Evolutionary conservation across 2,113 vertebrate species (phyloP), one percentile per base, ranked within the genome.

Genomic region (Tachysurus fulvidraco): DNA sequence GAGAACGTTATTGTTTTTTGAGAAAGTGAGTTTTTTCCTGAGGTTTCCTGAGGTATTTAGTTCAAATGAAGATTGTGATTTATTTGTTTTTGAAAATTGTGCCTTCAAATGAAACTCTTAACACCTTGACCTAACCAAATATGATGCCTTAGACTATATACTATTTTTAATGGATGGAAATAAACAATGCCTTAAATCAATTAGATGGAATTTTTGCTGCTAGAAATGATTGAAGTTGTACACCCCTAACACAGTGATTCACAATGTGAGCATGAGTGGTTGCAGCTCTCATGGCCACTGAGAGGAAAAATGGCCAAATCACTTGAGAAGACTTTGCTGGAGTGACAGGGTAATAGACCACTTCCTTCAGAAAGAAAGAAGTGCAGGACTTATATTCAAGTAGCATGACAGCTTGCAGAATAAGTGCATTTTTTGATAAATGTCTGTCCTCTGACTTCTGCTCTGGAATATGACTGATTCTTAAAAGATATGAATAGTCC

Each of bases 291-390:
- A 28, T 80, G 54, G 17, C 28, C 54, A 80, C 14, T 44, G 9
- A 44, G 21, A 81, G 23, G 78, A 44, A 59, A 81, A 60, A 81
- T 25, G 10, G 55, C 30, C 19, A 60, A 81, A 41, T 81, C 55
- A 80, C 30, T 81, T 81, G 78, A 78, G 76, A 60, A 81, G 55
- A 81, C 54, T 81, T 60, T 81, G 19, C 55, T 81, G 19, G 55
- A 41, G 55, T 81, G 78, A 60, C 78, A 81, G 21, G 19, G 19
- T 81, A 81, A 81, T 81, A 81, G 55, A 60, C 55, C 54, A 59
- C 55, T 60, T 81, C 30, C 21, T 60, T 60, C 10, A 41, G 30
- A 14, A 21, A 59, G 30, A 79, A 59, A 81, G 41, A 36, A 55
- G 2, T 55, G 4, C n/a, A 17, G n/a, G 28, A 59, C 21, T 44